Conservation (phyloP, 2,113 vertebrate species). For the Rhabdomys dilectus region DNA sequence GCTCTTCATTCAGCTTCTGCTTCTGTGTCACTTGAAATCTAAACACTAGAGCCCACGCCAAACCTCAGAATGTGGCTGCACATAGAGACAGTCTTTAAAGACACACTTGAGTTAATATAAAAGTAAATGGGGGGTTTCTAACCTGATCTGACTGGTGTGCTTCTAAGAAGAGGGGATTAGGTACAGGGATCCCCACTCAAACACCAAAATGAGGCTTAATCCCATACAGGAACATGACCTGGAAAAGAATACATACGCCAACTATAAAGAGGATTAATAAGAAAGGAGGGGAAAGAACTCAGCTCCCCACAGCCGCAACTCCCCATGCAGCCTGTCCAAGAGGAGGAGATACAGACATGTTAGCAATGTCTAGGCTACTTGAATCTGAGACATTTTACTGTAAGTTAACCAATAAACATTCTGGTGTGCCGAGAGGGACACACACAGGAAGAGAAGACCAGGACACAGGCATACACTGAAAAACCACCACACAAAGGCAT, state of each 20-base stretch:
- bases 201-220: background rate
- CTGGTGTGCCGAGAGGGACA: background rate
- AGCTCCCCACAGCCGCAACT: background rate
- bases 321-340: accelerated
- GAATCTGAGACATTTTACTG: background rate
- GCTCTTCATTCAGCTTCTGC: background rate
- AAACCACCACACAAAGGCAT: accelerated
- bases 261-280: background rate
- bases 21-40: background rate
- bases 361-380: background rate
- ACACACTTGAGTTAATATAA: background rate
- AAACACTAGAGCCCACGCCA: background rate
- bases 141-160: background rate
- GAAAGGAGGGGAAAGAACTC: background rate
- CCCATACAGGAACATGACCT: background rate
- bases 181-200: background rate
- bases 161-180: background rate
- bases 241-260: background rate
- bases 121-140: background rate
- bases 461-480: background rate
- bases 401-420: background rate
- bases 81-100: background rate
- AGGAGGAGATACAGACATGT: background rate
- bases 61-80: background rate
- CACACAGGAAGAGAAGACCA: accelerated